Base-by-base conservation (phyloP, 1,140 invertebrate genomes). In the Ericerus pela region DNA sequence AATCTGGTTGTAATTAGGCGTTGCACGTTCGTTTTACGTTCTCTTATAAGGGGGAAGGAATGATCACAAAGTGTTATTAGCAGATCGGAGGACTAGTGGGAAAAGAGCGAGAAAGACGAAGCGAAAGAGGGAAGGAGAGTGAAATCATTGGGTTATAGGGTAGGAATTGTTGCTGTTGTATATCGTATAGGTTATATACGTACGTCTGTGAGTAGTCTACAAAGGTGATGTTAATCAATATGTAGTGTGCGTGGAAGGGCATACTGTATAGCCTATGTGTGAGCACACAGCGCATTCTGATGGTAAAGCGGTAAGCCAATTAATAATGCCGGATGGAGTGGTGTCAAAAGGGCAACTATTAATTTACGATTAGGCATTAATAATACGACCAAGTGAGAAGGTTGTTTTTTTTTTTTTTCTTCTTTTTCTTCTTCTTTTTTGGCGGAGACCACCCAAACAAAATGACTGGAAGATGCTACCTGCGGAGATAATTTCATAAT, bases 271-370 rank as follows among this genome's bases (percentile, higher is more conserved):
- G n/a, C n/a, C n/a, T n/a, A n/a, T n/a, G n/a, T n/a, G n/a, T n/a
- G n/a, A n/a, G n/a, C n/a, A n/a, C n/a, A n/a, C n/a, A 22, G 41
- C 18, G 41, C 41, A 47, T 47, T 47, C 41, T 47, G 41, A 22
- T 22, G 41, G 41, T 24, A 24, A 47, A 47, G 41, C 41, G 41
- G 41, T 47, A 24, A 47, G 16, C 41, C 41, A 47, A 47, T 47
- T 47, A 47, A 47, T 47, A 47, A 47, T 47, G 41, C 41, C 41
- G 41, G 41, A 47, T 47, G 41, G 41, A 47, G 41, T 47, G 41
- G 41, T 47, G 41, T 47, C 41, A 47, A 47, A 47, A 47, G 41
- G 41, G 41, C 41, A 47, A 47, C 41, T 47, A 47, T 47, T 47
- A 47, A 47, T 47, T 47, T 47, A 47, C 41, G 41, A 47, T 47